Base-by-base conservation (phyloP, 2,888 invertebrate species). In the Hyposoter didymator region DNA sequence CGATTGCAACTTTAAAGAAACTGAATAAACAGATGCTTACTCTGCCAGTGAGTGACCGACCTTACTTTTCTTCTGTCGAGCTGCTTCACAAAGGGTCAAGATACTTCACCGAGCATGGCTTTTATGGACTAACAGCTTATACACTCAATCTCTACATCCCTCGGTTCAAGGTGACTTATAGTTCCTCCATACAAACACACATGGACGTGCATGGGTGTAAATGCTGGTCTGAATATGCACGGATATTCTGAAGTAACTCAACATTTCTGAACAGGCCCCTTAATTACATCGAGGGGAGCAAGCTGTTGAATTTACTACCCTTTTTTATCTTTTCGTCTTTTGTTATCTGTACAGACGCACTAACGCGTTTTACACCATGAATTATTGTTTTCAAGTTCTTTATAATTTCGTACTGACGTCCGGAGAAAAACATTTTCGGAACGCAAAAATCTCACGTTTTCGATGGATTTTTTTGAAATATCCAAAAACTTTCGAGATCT, bases 101-200 rank as follows among this genome's bases (percentile, higher is more conserved):
- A 84, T 81, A 80, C 85, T 83, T 88, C 83, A 74, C 83, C 73
- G 39, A 67, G 69, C 82, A 84, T 87, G 87, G 84, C 86, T 85
- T 88, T 88, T 88, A 88, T 87, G 86, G 86, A 87, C 86, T 78
- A 86, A 82, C 83, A 59, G 85, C 84, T 86, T 80, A n/a, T n/a
- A 85, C 87, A 78, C 79, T 88, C 87, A 88, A 89, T 78, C 80
- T 79, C 35, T 19, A 62, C 73, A 73, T 78, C 73, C 72, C 75
- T 84, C 81, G 70, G 66, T 72, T 72, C 85, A 82, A 55, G 73
- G n/a, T 76, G 76, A 74, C 78, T 81, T 86, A 79, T 74, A 75
- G 59, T 52, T 35, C 47, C 59, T 59, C 14, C 39, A 39, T 28
- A 28, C 28, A 59, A n/a, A n/a, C n/a, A 19, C 32, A 69, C 72